phyloP scores from a whole-genome alignment of 2,888 invertebrate genomes.

The Volucella inflata region DNA sequence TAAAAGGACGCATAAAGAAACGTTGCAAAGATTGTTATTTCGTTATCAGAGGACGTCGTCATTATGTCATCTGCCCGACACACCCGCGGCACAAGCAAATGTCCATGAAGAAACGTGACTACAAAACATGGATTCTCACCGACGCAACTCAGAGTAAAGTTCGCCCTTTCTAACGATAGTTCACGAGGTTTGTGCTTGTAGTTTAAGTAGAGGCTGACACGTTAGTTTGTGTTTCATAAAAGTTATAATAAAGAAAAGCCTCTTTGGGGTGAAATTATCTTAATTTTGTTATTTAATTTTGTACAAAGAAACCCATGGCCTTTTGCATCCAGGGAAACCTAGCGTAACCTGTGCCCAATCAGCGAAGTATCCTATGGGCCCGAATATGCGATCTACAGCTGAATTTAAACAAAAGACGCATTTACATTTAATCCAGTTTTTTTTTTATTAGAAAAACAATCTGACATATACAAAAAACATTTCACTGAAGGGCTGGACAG shows the following conservation, averaged over 20 bases:
- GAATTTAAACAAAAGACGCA: not conserved
- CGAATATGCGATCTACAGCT: too few species aligned
- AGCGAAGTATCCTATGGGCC: too few species aligned
- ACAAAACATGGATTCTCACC: constrained; percentile 90
- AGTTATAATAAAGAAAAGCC: too few species aligned
- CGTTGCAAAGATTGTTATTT: constrained; percentile 93
- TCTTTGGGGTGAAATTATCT: too few species aligned
- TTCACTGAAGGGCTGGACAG: not conserved
- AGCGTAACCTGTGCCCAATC: too few species aligned
- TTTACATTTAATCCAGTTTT: constrained; percentile 25
- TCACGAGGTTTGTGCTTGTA: not conserved
- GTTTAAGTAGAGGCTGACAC: not conserved
- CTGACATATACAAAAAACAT: constrained; percentile 59
- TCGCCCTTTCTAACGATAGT: constrained; percentile 79
- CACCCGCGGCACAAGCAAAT: constrained; percentile 93
- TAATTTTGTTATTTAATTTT: too few species aligned
- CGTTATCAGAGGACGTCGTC: constrained; percentile 87
- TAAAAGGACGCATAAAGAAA: constrained; percentile 87
- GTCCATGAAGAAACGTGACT: constrained; percentile 87
- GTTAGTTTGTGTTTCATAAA: not conserved
- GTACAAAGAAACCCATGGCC: too few species aligned
- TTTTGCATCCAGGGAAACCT: too few species aligned
- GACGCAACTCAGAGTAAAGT: constrained; percentile 88
- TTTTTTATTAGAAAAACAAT: constrained; percentile 56
- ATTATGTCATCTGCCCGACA: constrained; percentile 90